phyloP scores from a whole-genome alignment of 2,113 vertebrate species.

The Hypanus sabinus region DNA sequence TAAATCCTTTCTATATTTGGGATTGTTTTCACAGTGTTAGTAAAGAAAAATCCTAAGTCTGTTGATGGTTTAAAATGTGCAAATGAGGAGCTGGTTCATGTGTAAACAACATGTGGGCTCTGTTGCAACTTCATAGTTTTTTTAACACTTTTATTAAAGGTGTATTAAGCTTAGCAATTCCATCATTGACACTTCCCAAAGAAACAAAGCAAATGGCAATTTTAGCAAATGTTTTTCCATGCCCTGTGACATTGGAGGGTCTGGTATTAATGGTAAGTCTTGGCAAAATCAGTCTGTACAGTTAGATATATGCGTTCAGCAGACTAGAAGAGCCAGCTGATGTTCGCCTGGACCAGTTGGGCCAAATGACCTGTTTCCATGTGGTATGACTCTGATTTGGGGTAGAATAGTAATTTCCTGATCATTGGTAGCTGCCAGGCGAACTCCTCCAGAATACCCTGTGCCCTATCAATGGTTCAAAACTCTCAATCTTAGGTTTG shows the following conservation, averaged over 20 bases:
- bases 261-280: not conserved
- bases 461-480: not conserved
- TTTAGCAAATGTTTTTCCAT: not conserved
- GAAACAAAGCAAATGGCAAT: slow-evolving; percentile 12
- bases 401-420: not conserved
- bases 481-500: too few relatives aligned
- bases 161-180: not conserved
- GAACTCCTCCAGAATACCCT: not conserved
- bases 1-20: not conserved
- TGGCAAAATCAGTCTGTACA: not conserved
- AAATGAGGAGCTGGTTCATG: not conserved
- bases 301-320: not conserved
- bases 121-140: not conserved
- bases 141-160: not conserved
- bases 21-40: not conserved
- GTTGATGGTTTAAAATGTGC: slow-evolving; percentile 24
- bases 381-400: not conserved
- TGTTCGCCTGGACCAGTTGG: too few relatives aligned
- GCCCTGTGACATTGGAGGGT: not conserved
- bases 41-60: not conserved
- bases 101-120: not conserved
- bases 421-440: not conserved
- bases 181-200: not conserved
- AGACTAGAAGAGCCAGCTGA: not conserved
- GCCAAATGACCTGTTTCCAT: too few relatives aligned